Base-by-base conservation (phyloP, 2,888 invertebrate species). In the Operophtera brumata region DNA sequence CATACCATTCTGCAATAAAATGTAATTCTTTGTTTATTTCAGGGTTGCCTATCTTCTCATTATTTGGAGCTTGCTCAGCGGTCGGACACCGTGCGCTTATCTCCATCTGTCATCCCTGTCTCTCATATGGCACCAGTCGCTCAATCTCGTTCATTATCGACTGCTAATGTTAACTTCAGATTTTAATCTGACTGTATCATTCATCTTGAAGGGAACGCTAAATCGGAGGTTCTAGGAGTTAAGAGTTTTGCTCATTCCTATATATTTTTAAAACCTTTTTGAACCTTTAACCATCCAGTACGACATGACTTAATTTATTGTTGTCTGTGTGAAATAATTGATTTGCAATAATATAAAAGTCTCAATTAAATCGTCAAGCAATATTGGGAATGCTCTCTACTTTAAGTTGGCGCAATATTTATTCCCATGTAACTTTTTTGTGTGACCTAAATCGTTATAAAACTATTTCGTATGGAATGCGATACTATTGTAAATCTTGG, bases 341-440 rank as follows among this genome's bases (percentile, higher is more conserved):
- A 59, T 67, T 67, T 62, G 50, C 71, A 73, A 73, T 73, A 72
- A 66, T 42, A 12, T 56, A 44, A 59, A 61, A 62, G 57, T 62
- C 71, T 81, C 78, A 82, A 84, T 82, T 83, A 86, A 86, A 84
- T 84, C 80, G 69, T 67, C 61, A 84, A 88, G 87, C 87, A 89
- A 89, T 88, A 88, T 66, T 78, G 71, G 68, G 65, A 61, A 67
- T 56, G 75, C 73, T 78, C 74, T 78, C 75, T 76, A 63, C 56
- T 57, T 2, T 65, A 54, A 61, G 50, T 59, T 66, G 59, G 62
- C n/a, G n/a, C 62, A 65, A 69, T 66, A 65, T 59, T 64, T 48
- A 70, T 71, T 67, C 26, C 40, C 35, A 11, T 32, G 12, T 54
- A 43, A 48, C n/a, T 50, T 45, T 41, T 51, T 47, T 39, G 35